Evolutionary conservation across 2,113 vertebrate genomes (phyloP), one percentile per base, ranked within the genome.

Genomic region (Sciurus niger): DNA sequence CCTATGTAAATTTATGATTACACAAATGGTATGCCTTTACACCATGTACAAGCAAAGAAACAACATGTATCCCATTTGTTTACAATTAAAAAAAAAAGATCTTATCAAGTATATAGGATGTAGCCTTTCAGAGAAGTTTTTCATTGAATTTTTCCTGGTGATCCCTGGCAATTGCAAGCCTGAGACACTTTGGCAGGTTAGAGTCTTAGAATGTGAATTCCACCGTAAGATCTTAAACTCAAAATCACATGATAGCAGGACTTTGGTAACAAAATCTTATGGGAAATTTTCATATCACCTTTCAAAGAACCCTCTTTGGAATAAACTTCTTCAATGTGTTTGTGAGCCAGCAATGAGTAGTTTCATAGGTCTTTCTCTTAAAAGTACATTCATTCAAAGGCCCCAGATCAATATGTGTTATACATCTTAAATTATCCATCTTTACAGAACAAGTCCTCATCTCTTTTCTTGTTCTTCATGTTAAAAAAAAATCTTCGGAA

Each of bases 241-340:
- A 93, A 48, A 83, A 90, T 51, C 1, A 43, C 4, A 74, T 80
- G 34, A 55, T 65, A 6, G 18, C 68, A 58, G 22, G 22, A 3
- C 4, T 9, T 60, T 78, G 53, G 34, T 83, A 94, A 60, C 60
- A 79, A 89, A 84, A 65, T 67, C 48, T 51, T 73, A 60, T 12
- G 30, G 46, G 10, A 28, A 6, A 10, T 86, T 32, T 18, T 4
- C 17, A 17, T 8, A 20, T 14, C 0, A 2, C 10, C 11, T 20
- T 34, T 73, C 4, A 0, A 51, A 53, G 55, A 43, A 67, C 10
- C 14, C 6, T 55, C n/a, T 7, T 4, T 53, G 37, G 17, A 74
- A 25, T 37, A 51, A 65, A 58, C 30, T 60, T 73, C 2, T 28
- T 85, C 65, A 73, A 5, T 30, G 16, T 67, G 67, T 93, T 89